phyloP scores from a whole-genome alignment of 92 coral and sea anemone genomes.

The Siderastrea siderea region DNA sequence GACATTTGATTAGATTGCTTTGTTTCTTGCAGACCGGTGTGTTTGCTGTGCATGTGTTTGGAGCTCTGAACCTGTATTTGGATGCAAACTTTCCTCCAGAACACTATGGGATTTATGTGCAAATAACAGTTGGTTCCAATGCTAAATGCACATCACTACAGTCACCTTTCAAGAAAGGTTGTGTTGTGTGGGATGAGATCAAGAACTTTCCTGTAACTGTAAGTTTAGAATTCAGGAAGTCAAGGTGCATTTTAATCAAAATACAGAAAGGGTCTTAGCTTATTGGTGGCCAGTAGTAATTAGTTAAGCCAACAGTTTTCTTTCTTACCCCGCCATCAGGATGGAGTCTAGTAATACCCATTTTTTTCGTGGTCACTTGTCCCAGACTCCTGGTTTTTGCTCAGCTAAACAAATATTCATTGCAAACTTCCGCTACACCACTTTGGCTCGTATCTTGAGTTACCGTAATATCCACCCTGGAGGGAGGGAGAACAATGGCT shows the following conservation, averaged over 20 bases:
- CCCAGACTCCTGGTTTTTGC: no score
- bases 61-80: slow-evolving; percentile 87
- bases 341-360: no score
- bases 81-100: slow-evolving; percentile 89
- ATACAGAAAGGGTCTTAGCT: no score
- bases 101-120: slow-evolving; percentile 85
- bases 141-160: slow-evolving; percentile 89
- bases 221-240: slow-evolving; percentile 35
- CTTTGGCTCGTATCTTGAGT: no score
- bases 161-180: slow-evolving; percentile 86
- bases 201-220: slow-evolving; percentile 89
- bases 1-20: background rate
- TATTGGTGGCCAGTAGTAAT: no score
- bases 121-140: slow-evolving; percentile 80
- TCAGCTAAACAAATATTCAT: no score
- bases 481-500: no score
- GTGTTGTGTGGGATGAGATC: slow-evolving; percentile 94
- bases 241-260: background rate
- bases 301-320: no score
- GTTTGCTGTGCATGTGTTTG: slow-evolving; percentile 92
- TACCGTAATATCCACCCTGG: no score
- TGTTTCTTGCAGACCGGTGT: slow-evolving; percentile 78
- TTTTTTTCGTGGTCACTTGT: no score
- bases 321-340: no score
- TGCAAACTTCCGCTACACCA: no score